Evolutionary conservation across 2,113 vertebrate genomes (phyloP).

Genomic region (Amia ocellicauda): DNA sequence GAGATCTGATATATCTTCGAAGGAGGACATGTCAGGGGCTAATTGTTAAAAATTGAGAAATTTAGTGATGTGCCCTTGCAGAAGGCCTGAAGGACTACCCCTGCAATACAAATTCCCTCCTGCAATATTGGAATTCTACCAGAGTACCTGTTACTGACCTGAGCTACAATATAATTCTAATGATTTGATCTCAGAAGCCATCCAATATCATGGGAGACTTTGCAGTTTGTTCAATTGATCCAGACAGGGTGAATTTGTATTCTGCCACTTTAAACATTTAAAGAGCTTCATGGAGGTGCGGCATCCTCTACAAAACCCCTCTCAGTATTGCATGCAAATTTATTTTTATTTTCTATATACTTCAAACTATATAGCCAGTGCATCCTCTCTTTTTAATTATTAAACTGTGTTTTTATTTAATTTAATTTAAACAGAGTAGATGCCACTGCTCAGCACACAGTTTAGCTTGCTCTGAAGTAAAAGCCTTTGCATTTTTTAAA

Average conservation of each 20-base stretch:
- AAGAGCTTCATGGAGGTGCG: no score
- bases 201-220: constrained; percentile 55
- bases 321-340: no score
- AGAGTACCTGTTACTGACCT: constrained; percentile 47
- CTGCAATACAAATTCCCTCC: constrained; percentile 60
- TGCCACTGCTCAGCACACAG: no score
- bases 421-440: no score
- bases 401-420: no score
- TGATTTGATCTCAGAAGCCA: constrained; percentile 66
- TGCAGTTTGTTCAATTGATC: constrained; percentile 65
- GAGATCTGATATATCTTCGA: constrained; percentile 51
- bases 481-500: background rate
- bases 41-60: constrained; percentile 75
- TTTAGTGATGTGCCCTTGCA: constrained; percentile 67
- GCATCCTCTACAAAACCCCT: no score
- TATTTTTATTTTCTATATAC: no score
- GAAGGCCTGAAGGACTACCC: constrained; percentile 58
- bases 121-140: constrained; percentile 60
- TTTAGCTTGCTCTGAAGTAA: background rate
- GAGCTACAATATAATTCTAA: constrained; percentile 68
- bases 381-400: no score
- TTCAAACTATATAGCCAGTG: no score
- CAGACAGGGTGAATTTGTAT: constrained; percentile 41
- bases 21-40: constrained; percentile 59
- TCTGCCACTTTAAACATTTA: no score